A percentile compares a stretch with the other conserved stretches of the same genome.
Evolutionary conservation across 2,888 invertebrate species (phyloP).

Genomic region (Trypoxylon attenuatum): DNA sequence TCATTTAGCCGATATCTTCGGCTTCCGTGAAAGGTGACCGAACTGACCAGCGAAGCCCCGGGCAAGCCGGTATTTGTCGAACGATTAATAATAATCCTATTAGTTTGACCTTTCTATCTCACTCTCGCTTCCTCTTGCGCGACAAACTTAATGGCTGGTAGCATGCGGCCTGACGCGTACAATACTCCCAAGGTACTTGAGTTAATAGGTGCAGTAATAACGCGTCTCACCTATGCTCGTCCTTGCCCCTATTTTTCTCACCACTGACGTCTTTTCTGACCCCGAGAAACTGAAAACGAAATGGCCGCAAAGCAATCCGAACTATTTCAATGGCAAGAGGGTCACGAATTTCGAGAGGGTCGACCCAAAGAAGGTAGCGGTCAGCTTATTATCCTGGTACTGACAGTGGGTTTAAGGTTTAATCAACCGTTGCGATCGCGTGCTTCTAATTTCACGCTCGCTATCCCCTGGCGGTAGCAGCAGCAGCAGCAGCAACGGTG

Average conservation of each 20-base stretch:
- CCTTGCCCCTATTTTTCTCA: no score
- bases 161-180: background rate
- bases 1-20: slow-evolving; percentile 11
- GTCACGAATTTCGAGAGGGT: no score
- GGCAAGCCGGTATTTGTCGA: background rate
- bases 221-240: no score
- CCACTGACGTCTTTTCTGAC: no score
- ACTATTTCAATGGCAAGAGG: no score
- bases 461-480: slow-evolving; percentile 42
- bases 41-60: background rate
- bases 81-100: slow-evolving; percentile 44
- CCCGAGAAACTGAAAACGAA: no score
- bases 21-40: no score
- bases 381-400: slow-evolving; percentile 48
- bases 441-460: slow-evolving; percentile 64
- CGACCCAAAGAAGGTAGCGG: no score
- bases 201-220: no score
- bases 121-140: no score
- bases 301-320: no score
- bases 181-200: background rate
- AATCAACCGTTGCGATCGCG: slow-evolving; percentile 62
- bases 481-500: no score
- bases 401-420: slow-evolving; percentile 53
- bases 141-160: slow-evolving; percentile 17
- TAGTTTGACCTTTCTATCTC: slow-evolving; percentile 12